Evolutionary conservation across 2,888 invertebrate genomes (phyloP).

Genomic region (Andrena dorsata): DNA sequence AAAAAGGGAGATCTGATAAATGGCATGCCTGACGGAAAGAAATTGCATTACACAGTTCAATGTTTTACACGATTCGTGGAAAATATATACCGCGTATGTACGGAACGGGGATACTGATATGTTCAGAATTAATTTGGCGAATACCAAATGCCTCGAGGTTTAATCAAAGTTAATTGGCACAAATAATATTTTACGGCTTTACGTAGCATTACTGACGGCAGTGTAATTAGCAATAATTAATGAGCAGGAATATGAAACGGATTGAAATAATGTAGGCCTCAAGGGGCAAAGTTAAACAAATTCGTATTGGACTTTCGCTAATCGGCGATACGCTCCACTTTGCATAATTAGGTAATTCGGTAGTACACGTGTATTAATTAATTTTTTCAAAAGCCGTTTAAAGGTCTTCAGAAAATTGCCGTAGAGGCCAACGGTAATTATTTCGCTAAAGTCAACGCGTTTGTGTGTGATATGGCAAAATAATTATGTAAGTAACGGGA

Average conservation of each 20-base stretch:
- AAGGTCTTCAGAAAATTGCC: neutral
- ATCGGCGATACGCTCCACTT: neutral
- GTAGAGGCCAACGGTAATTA: neutral
- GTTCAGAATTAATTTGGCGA: neutral
- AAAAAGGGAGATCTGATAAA: slow-evolving; percentile 54
- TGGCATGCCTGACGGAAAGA: slow-evolving; percentile 36
- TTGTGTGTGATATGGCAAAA: neutral
- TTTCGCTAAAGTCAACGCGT: neutral
- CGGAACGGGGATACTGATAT: neutral
- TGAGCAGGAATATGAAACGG: neutral
- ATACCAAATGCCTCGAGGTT: neutral
- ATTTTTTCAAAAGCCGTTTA: slow-evolving; percentile 4
- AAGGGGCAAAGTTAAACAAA: neutral
- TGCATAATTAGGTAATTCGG: slow-evolving; percentile 12
- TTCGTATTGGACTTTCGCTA: neutral
- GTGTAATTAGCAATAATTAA: slow-evolving; percentile 2
- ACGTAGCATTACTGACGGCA: neutral
- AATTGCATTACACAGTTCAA: slow-evolving; percentile 44
- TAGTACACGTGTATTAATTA: slow-evolving; percentile 20
- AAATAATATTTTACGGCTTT: neutral
- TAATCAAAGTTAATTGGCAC: neutral
- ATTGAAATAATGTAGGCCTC: neutral
- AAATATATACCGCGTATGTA: too few relatives aligned
- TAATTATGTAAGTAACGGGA: neutral
- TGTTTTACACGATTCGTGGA: slow-evolving; percentile 24